Evolutionary conservation across 2,888 invertebrate genomes (phyloP).

Genomic region (Phlogophora meticulosa): DNA sequence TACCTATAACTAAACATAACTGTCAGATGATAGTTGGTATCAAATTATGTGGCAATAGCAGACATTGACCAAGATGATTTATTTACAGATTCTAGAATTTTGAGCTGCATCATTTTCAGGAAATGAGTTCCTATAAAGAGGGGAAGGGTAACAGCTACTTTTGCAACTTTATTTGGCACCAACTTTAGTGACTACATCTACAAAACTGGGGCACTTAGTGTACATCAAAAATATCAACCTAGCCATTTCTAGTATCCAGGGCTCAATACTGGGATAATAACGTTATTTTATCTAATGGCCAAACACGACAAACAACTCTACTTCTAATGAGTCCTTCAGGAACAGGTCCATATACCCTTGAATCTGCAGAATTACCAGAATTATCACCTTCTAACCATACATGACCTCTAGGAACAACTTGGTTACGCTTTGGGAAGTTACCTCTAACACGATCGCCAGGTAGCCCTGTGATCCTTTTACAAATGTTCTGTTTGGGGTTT

Average conservation of each 20-base stretch:
- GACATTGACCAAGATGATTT: background rate
- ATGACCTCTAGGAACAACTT: conserved; percentile 95
- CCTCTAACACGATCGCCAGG: conserved; percentile 94
- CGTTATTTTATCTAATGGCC: conserved; percentile 92
- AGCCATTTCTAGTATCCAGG: background rate
- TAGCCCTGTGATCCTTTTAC: conserved; percentile 95
- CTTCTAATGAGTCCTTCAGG: conserved; percentile 96
- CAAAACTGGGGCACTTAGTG: conserved; percentile 31
- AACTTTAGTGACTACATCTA: conserved; percentile 17
- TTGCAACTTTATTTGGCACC: background rate
- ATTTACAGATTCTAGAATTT: conserved; percentile 13
- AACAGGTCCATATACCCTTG: conserved; percentile 96
- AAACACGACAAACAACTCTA: conserved; percentile 95
- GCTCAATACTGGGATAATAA: conserved; percentile 76
- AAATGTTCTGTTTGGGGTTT: conserved; percentile 95
- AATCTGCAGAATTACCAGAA: conserved; percentile 95
- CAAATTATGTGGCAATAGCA: background rate
- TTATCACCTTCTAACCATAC: conserved; percentile 99
- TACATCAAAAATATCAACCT: conserved; percentile 22
- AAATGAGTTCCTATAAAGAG: background rate
- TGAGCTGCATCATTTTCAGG: no score
- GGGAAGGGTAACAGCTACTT: background rate
- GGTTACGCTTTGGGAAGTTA: conserved; percentile 80
- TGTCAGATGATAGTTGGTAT: background rate
- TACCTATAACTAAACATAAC: conserved; percentile 5